These are phyloP conservation scores for Choloepus didactylus DNA, from an alignment of 2,797 vertebrate species.

Conservation along the genomic window DNA sequence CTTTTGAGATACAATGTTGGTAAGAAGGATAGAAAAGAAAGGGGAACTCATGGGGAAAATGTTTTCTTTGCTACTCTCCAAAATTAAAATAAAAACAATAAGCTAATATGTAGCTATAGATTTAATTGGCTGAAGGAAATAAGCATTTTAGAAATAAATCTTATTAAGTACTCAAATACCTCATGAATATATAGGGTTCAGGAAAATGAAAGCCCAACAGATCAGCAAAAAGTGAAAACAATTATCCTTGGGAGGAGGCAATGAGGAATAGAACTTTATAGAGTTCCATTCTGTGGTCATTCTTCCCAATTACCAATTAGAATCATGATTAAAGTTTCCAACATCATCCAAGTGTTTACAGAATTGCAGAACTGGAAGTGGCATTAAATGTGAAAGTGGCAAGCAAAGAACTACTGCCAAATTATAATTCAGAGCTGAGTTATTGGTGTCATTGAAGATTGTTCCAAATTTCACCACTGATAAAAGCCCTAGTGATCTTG, in stretches of 20 bases:
- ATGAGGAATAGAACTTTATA: not conserved
- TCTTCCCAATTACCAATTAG: not conserved
- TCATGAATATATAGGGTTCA: not conserved
- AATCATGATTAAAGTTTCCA: not conserved
- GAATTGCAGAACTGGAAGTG: not conserved
- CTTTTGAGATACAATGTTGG: not conserved
- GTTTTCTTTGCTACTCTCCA: slow-evolving; percentile 30
- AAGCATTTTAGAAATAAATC: not conserved
- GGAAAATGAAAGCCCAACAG: not conserved
- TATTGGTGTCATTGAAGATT: not conserved
- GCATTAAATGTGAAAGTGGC: not conserved
- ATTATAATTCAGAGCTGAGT: not conserved
- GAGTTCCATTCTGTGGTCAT: not conserved
- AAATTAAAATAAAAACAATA: not conserved
- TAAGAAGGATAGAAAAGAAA: not conserved
- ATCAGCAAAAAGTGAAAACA: not conserved
- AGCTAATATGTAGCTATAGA: not conserved
- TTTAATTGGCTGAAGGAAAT: slow-evolving; percentile 28
- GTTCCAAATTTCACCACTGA: not conserved
- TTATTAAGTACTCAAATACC: not conserved
- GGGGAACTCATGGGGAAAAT: not conserved
- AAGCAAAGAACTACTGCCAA: not conserved
- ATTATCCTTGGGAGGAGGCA: not conserved
- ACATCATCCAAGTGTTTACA: not conserved
- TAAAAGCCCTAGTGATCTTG: not conserved